Evolutionary conservation across 2,888 invertebrate species (phyloP).

Genomic region (Hydriomena furcata): DNA sequence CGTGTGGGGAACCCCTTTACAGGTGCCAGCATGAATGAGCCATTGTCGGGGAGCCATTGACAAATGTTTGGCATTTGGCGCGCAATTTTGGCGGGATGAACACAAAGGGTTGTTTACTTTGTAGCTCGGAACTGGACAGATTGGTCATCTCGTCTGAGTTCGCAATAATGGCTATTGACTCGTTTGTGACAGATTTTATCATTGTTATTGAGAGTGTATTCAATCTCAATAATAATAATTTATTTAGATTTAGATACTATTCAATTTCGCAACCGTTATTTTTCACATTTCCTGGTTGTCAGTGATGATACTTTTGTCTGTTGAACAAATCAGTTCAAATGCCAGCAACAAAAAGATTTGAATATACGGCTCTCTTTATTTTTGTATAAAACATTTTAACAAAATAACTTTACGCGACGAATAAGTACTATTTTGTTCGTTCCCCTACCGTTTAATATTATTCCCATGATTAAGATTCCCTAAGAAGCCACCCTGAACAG

Average conservation of each 20-base stretch:
- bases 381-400: no score
- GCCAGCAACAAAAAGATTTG: no score
- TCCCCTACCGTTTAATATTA: constrained; percentile 41
- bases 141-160: constrained; percentile 31
- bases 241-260: neutral
- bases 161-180: constrained; percentile 15
- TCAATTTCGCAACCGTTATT: constrained; percentile 1
- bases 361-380: neutral
- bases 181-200: constrained; percentile 19
- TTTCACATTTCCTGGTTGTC: constrained; percentile 12
- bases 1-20: constrained; percentile 77
- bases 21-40: constrained; percentile 73
- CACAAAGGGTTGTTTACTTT: constrained; percentile 62
- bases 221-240: constrained; percentile 18
- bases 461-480: constrained; percentile 79
- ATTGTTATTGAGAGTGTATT: constrained; percentile 15
- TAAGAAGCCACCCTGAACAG: constrained; percentile 67
- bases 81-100: constrained; percentile 65
- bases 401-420: no score
- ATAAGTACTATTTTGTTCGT: no score
- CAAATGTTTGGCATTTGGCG: constrained; percentile 71
- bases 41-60: constrained; percentile 71
- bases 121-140: constrained; percentile 41
- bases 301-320: neutral
- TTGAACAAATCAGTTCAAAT: no score